Percentiles rank a stretch among this genome's conserved stretches.
phyloP scores from a whole-genome alignment of 2,888 invertebrate species.

The Eilema griseolum region DNA sequence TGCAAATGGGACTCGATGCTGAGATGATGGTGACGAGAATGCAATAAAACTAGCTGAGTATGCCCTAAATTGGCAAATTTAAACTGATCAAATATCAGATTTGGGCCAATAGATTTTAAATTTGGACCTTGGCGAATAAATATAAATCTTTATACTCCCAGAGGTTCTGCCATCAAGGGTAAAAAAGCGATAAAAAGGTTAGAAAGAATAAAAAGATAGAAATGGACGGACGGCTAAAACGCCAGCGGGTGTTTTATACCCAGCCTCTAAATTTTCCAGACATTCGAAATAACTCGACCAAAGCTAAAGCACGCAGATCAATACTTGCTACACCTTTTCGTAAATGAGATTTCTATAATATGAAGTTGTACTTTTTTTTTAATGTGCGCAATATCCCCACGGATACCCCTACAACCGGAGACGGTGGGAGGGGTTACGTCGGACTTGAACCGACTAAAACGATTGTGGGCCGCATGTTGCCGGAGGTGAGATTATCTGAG shows the following conservation, averaged over 20 bases:
- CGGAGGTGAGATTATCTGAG: no score
- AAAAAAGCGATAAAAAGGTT: not conserved
- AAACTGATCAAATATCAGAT: no score
- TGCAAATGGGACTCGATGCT: not conserved
- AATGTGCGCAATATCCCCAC: no score
- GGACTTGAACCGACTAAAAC: no score
- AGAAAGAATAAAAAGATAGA: not conserved
- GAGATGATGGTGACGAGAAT: not conserved
- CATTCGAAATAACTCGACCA: not conserved
- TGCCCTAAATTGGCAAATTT: not conserved
- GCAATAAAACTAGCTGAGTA: not conserved
- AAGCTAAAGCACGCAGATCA: slow-evolving; percentile 2
- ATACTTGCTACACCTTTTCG: slow-evolving; percentile 1
- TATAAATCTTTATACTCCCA: not conserved
- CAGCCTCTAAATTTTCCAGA: not conserved
- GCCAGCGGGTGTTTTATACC: not conserved
- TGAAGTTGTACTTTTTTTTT: no score
- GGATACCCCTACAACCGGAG: no score
- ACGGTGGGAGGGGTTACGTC: no score
- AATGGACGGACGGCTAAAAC: not conserved
- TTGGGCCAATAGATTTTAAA: no score
- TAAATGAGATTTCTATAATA: not conserved
- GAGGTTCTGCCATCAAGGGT: not conserved
- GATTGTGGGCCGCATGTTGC: no score
- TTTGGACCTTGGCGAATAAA: not conserved